Percentiles rank a stretch among this genome's conserved stretches.
Evolutionary conservation across 2,888 invertebrate species (phyloP).

Genomic region (Coelopa pilipes): DNA sequence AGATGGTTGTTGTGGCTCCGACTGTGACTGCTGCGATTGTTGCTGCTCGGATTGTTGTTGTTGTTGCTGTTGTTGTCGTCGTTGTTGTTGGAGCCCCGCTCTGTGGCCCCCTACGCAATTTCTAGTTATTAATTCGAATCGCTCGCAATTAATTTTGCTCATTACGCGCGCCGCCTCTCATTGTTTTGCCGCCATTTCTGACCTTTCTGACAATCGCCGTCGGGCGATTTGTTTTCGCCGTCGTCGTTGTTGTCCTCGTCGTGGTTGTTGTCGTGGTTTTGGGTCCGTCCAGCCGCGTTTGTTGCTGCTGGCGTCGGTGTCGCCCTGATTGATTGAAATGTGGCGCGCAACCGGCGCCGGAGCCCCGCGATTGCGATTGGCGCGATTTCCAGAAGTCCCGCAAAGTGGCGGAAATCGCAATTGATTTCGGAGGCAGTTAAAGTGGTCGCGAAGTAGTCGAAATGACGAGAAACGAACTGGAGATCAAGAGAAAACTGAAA

Average conservation of each 20-base stretch:
- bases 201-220: background rate
- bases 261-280: background rate
- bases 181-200: slow-evolving; percentile 3
- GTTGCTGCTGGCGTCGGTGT: background rate
- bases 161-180: slow-evolving; percentile 18
- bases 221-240: background rate
- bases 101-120: slow-evolving; percentile 21
- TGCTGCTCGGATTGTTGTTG: background rate
- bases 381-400: no score
- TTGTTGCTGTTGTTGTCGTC: slow-evolving; percentile 10
- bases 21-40: no score
- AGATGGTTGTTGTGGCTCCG: no score
- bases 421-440: no score
- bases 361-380: background rate
- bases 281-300: background rate
- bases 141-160: slow-evolving; percentile 35
- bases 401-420: no score
- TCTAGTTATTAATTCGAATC: slow-evolving; percentile 38
- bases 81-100: background rate
- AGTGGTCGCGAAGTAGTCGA: no score
- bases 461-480: no score
- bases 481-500: no score
- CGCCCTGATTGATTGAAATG: background rate
- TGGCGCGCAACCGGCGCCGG: background rate
- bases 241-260: background rate